phyloP scores from a whole-genome alignment of 2,888 invertebrate species.

The Tetropium fuscum region DNA sequence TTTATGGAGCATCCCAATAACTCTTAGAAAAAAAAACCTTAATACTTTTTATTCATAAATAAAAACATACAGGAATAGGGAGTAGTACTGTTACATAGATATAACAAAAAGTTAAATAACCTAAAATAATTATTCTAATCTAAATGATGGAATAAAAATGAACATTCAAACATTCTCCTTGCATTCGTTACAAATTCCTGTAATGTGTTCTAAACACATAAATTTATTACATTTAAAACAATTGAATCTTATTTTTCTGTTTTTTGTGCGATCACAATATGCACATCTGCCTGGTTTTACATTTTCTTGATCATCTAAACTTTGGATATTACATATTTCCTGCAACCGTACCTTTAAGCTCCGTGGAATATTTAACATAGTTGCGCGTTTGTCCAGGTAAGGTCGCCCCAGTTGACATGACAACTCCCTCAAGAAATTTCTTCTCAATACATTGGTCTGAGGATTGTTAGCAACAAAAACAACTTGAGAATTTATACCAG shows the following conservation, averaged over 20 bases:
- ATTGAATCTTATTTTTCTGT: not conserved
- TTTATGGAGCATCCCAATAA: too few species aligned
- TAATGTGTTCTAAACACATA: slow-evolving; percentile 5
- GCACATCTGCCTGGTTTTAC: not conserved
- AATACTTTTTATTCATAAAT: too few species aligned
- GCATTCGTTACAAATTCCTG: not conserved
- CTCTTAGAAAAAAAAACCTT: too few species aligned
- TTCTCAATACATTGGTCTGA: not conserved
- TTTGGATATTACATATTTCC: not conserved
- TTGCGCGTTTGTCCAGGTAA: not conserved
- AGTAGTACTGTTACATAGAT: too few species aligned
- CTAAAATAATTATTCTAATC: too few species aligned
- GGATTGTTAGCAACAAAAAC: not conserved
- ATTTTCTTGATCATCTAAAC: not conserved
- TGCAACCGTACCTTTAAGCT: not conserved
- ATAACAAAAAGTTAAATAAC: too few species aligned
- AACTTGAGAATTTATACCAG: not conserved
- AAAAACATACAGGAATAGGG: too few species aligned
- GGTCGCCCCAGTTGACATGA: not conserved
- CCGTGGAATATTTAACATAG: not conserved
- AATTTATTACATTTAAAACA: slow-evolving; percentile 1
- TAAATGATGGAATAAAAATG: too few species aligned
- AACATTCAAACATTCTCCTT: not conserved
- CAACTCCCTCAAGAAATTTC: not conserved
- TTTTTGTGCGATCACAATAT: slow-evolving; percentile 2